These are phyloP conservation scores for Turnix velox DNA, from an alignment of 2,113 vertebrate species.

Conservation along the genomic window DNA sequence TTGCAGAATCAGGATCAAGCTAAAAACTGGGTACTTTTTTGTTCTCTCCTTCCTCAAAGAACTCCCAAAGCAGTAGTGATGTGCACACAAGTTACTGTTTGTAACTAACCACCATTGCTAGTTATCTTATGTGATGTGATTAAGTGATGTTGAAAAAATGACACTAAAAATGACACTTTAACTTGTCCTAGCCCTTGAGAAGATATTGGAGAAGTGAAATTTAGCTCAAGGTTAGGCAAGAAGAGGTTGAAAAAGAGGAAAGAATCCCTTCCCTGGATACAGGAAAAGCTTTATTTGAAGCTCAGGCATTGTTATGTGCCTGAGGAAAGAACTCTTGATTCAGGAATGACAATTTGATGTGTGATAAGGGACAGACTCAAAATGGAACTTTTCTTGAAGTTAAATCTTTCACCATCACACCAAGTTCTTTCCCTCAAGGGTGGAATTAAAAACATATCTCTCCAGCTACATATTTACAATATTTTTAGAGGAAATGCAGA, in stretches of 20 bases:
- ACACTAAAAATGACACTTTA: neutral
- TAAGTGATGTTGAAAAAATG: neutral
- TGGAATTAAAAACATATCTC: neutral
- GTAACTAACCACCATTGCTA: neutral
- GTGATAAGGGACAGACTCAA: neutral
- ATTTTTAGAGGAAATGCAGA: neutral
- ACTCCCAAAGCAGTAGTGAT: neutral
- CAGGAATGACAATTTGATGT: neutral
- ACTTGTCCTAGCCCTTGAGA: neutral
- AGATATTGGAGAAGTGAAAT: neutral
- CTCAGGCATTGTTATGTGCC: neutral
- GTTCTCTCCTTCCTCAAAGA: neutral
- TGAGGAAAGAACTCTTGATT: neutral
- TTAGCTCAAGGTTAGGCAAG: neutral
- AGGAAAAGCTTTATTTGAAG: neutral
- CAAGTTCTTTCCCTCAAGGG: neutral
- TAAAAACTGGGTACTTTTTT: neutral
- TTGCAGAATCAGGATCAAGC: neutral
- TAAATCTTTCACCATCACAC: neutral
- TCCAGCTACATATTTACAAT: neutral
- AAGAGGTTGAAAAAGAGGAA: neutral
- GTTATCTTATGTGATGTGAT: neutral
- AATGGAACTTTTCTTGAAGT: neutral
- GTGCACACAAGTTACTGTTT: neutral
- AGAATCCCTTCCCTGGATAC: neutral